Conservation (phyloP, 2,113 vertebrate species). For the Percopsis transmontana region DNA sequence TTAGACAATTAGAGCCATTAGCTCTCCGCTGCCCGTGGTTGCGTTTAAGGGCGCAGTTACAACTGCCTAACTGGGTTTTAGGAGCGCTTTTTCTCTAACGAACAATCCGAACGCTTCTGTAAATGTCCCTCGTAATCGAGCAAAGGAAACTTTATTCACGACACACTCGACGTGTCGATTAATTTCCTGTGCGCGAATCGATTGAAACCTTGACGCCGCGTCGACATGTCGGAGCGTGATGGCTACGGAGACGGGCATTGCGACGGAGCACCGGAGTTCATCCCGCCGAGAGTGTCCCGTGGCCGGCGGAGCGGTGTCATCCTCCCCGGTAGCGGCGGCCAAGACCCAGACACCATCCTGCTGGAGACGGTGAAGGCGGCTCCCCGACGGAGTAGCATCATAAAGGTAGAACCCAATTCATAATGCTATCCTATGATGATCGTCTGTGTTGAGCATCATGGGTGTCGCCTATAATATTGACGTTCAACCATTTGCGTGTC, state of each 20-base stretch:
- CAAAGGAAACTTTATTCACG: slow-evolving; percentile 54
- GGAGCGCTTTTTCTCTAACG: neutral
- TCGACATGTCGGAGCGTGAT: slow-evolving; percentile 79
- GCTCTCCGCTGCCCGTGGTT: slow-evolving; percentile 12
- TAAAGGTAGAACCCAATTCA: slow-evolving; percentile 81
- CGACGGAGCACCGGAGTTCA: slow-evolving; percentile 71
- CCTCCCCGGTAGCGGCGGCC: slow-evolving; percentile 62
- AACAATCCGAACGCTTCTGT: slow-evolving; percentile 1
- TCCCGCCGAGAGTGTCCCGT: slow-evolving; percentile 63
- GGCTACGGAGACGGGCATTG: slow-evolving; percentile 70
- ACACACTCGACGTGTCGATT: slow-evolving; percentile 35
- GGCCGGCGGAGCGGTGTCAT: slow-evolving; percentile 84
- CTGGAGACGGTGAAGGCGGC: slow-evolving; percentile 86
- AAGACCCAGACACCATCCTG: slow-evolving; percentile 76
- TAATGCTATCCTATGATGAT: too few relatives aligned
- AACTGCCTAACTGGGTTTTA: slow-evolving; percentile 1
- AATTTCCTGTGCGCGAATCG: slow-evolving; percentile 2
- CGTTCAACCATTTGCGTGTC: too few relatives aligned
- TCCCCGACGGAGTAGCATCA: slow-evolving; percentile 94
- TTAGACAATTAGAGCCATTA: slow-evolving; percentile 34
- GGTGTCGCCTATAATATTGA: too few relatives aligned
- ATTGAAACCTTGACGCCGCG: slow-evolving; percentile 12
- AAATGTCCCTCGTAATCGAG: slow-evolving; percentile 49
- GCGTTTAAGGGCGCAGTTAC: slow-evolving; percentile 7
- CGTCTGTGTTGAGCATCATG: too few relatives aligned